Conservation (phyloP, 2,888 invertebrate species). For the Tipula unca region DNA sequence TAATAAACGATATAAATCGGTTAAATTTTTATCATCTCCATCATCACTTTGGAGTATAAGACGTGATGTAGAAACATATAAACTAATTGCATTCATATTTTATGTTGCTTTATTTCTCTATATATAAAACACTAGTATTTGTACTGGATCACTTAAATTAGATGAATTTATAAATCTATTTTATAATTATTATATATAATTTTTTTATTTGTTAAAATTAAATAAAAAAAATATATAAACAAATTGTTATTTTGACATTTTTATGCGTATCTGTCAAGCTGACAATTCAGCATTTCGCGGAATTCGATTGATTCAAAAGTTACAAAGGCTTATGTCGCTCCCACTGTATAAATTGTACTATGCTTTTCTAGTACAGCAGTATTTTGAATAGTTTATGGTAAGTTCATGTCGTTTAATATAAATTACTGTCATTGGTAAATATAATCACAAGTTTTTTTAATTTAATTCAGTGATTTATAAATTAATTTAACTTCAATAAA, state of each 20-base stretch:
- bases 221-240: conserved; percentile 16
- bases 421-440: neutral
- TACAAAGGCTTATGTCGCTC: neutral
- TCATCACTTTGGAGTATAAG: conserved; percentile 27
- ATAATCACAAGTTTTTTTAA: neutral
- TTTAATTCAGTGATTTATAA: neutral
- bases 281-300: conserved; percentile 15
- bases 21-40: conserved; percentile 56
- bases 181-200: neutral
- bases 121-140: neutral
- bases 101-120: neutral
- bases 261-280: conserved; percentile 18
- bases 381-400: neutral
- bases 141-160: neutral
- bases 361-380: neutral
- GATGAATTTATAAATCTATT: neutral
- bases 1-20: conserved; percentile 72
- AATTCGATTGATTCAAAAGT: neutral
- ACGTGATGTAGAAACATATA: conserved; percentile 35
- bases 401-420: neutral
- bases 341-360: neutral
- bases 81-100: conserved; percentile 33
- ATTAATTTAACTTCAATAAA: neutral
- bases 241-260: conserved; percentile 18
- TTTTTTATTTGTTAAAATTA: conserved; percentile 10